A percentile compares a stretch with the other conserved stretches of the same genome.
Conservation (phyloP, 2,113 vertebrate genomes). For the Psilopogon haemacephalus region DNA sequence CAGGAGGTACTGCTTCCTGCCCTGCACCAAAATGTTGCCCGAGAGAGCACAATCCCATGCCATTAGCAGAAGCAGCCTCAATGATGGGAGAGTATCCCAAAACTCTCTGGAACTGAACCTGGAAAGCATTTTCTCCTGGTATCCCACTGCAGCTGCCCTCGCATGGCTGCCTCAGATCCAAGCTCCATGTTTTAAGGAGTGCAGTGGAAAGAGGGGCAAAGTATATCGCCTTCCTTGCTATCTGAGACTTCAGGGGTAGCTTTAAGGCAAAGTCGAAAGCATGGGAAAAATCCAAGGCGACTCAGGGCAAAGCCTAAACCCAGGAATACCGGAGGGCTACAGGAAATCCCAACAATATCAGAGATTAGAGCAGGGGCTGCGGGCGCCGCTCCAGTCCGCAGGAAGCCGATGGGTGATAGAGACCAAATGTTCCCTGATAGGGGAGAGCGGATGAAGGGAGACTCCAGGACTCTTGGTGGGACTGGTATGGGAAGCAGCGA, state of each 20-base stretch:
- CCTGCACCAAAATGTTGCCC: not conserved
- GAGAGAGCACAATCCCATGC: not conserved
- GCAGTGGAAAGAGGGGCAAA: not conserved
- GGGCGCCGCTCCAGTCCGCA: constrained; percentile 37
- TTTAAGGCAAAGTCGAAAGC: not conserved
- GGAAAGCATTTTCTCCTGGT: not conserved
- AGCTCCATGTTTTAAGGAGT: not conserved
- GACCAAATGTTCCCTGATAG: not conserved
- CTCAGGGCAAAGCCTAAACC: not conserved
- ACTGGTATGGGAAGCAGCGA: not conserved
- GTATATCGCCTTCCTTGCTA: not conserved
- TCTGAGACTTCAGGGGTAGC: not conserved
- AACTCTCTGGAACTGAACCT: not conserved
- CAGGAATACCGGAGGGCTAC: not conserved
- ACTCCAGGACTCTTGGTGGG: not conserved
- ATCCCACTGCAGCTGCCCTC: not conserved
- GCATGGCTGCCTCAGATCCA: not conserved
- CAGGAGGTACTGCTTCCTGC: not conserved
- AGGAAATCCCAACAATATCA: constrained; percentile 57
- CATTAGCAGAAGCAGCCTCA: not conserved
- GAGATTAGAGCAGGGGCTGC: constrained; percentile 30
- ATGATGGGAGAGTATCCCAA: not conserved
- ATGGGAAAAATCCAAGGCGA: not conserved
- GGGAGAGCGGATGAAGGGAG: not conserved
- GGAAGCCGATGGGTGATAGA: constrained; percentile 32